Conservation (phyloP, 2,888 invertebrate species). For the Hybos culiciformis region DNA sequence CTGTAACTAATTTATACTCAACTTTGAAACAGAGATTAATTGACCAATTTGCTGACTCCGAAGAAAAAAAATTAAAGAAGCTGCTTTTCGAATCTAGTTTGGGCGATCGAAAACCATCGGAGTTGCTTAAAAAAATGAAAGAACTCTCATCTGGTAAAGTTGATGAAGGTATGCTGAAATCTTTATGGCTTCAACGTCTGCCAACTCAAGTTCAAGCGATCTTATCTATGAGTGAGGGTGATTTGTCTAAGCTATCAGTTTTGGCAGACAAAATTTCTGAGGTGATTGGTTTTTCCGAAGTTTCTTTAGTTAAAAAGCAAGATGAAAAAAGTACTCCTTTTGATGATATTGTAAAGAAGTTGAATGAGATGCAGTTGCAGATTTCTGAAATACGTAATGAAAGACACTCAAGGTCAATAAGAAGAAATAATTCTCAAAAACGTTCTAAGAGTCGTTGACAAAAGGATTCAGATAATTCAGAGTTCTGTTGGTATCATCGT, state of each 20-base stretch:
- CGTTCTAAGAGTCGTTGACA: no score
- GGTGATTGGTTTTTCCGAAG: conserved; percentile 10
- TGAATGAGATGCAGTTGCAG: no score
- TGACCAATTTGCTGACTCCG: conserved; percentile 16
- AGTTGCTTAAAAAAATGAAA: conserved; percentile 18
- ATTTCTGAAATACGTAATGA: no score
- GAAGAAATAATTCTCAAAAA: no score
- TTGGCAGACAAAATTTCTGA: conserved; percentile 14
- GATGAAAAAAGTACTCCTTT: no score
- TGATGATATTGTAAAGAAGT: no score
- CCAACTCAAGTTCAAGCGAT: conserved; percentile 14
- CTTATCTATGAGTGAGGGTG: conserved; percentile 14
- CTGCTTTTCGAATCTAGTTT: conserved; percentile 15
- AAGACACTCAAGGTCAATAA: no score
- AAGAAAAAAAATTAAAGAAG: conserved; percentile 15
- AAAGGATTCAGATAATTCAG: no score
- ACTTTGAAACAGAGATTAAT: conserved; percentile 16
- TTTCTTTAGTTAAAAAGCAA: no score
- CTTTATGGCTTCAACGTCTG: conserved; percentile 17
- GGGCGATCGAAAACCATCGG: conserved; percentile 18
- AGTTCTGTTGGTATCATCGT: conserved; percentile 11
- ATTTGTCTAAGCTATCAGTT: conserved; percentile 10
- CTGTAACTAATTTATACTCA: conserved; percentile 11
- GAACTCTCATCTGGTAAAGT: conserved; percentile 15
- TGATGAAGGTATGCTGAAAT: conserved; percentile 15